Base-by-base conservation (phyloP, 1,140 invertebrate species). In the Maniola jurtina region DNA sequence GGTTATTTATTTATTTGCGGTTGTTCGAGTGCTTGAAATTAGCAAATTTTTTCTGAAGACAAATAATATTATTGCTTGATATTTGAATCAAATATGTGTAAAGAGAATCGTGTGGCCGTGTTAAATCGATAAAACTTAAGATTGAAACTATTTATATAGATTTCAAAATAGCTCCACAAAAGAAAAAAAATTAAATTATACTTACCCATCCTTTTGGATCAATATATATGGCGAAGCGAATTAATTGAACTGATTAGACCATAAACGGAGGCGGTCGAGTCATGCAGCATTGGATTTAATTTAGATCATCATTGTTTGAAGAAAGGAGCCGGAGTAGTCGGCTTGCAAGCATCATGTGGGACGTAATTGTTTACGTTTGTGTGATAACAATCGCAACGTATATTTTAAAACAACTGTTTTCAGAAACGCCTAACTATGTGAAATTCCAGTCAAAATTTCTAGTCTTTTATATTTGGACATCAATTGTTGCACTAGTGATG, bases 381-480 rank as follows among this genome's bases (percentile, higher is more conserved):
- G 73, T 86, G 6, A 81, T 91, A 54, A 78, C 77, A 50, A 56
- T 88, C 47, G 76, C 84, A 38, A 86, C 89, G 4, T 91, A 89
- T 65, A 75, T 91, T 64, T 75, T 92, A 57, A 91, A 91, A 72
- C 81, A 91, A 81, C 71, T 92, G 38, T 83, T 92, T 70, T 91
- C 91, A 14, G 88, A 91, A 71, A 89, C 86, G 15, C 84, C 89
- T 45, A 92, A 92, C 78, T 82, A 84, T 66, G 79, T 91, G 34
- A 92, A 92, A 64, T 92, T 91, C 71, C 85, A 92, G 71, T 90
- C 85, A 14, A 92, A 92, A 80, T 92, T 92, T 72, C 79, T 92
- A n/a, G 75, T 90, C 16, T 92, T 90, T 73, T 91, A 90, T 63
- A 81, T 92, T 59, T 83, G 83, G 75, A 77, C 88, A 34, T 91